phyloP scores from a whole-genome alignment of 2,797 vertebrate genomes.

The Thripadectes ignobilis region DNA sequence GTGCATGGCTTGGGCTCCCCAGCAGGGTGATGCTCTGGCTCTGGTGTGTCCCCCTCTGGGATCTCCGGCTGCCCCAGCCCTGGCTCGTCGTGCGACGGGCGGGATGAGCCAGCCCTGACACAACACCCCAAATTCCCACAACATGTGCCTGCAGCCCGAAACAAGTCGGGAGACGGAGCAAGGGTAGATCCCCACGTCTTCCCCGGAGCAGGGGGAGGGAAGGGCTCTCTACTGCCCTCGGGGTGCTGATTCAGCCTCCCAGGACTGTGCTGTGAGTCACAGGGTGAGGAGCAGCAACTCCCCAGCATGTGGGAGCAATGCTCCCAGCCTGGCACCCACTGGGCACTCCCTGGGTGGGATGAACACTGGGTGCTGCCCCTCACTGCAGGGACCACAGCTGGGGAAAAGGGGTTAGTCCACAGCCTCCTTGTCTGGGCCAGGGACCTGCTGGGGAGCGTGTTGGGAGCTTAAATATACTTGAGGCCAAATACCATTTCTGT shows the following conservation, averaged over 20 bases:
- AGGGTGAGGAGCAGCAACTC: neutral
- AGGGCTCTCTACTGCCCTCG: neutral
- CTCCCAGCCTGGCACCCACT: rapidly evolving
- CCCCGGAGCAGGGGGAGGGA: neutral
- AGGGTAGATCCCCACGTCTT: neutral
- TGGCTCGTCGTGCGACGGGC: rapidly evolving
- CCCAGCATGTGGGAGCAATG: rapidly evolving
- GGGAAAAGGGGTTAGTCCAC: rapidly evolving
- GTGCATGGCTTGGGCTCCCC: rapidly evolving
- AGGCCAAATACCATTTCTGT: neutral
- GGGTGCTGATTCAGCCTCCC: constrained; percentile 21
- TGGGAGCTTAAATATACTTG: neutral
- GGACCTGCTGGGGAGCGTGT: neutral
- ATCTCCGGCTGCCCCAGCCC: no score
- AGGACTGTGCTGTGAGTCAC: neutral
- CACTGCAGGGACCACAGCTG: neutral
- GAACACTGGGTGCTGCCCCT: rapidly evolving
- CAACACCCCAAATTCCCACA: neutral
- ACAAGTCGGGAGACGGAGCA: neutral
- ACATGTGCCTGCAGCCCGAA: neutral
- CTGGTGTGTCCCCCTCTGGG: rapidly evolving
- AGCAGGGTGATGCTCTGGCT: no score
- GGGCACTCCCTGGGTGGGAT: neutral
- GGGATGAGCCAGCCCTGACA: neutral
- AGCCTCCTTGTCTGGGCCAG: neutral